These are phyloP conservation scores for Athalia circularis DNA, from an alignment of 2,888 invertebrate genomes.

Conservation along the genomic window DNA sequence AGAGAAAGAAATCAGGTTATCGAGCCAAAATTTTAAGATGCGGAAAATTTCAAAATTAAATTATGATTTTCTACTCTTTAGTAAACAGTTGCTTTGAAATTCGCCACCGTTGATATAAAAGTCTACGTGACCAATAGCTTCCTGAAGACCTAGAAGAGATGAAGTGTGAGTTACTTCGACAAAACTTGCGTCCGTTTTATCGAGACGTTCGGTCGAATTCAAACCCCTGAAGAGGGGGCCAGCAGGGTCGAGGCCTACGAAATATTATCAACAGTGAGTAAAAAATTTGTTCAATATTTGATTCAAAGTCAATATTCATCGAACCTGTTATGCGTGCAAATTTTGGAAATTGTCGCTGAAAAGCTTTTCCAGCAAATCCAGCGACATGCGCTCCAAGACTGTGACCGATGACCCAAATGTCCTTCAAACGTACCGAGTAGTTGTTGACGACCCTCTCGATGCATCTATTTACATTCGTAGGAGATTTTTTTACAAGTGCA, in stretches of 20 bases:
- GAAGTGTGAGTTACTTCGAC: constrained; percentile 43
- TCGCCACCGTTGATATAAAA: constrained; percentile 38
- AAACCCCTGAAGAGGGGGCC: constrained; percentile 21
- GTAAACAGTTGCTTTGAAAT: constrained; percentile 29
- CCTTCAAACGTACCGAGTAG: constrained; percentile 11
- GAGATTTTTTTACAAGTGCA: neutral
- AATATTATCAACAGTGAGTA: neutral
- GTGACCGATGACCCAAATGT: constrained; percentile 39
- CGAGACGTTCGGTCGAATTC: constrained; percentile 7
- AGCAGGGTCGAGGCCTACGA: constrained; percentile 43
- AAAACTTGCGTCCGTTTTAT: constrained; percentile 35
- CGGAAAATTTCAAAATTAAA: neutral
- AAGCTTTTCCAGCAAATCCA: constrained; percentile 38
- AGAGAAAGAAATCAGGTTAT: neutral
- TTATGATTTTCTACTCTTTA: constrained; percentile 6
- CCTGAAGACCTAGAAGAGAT: constrained; percentile 33
- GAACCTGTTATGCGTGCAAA: constrained; percentile 38
- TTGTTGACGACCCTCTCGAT: constrained; percentile 34
- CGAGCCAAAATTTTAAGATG: neutral
- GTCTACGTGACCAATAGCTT: constrained; percentile 39
- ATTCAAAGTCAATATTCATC: neutral
- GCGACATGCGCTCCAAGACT: constrained; percentile 42
- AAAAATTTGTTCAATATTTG: neutral
- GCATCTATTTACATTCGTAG: constrained; percentile 15
- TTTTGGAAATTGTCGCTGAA: neutral